phyloP scores from a whole-genome alignment of 2,888 invertebrate genomes.

The Cantharis flavilabris region DNA sequence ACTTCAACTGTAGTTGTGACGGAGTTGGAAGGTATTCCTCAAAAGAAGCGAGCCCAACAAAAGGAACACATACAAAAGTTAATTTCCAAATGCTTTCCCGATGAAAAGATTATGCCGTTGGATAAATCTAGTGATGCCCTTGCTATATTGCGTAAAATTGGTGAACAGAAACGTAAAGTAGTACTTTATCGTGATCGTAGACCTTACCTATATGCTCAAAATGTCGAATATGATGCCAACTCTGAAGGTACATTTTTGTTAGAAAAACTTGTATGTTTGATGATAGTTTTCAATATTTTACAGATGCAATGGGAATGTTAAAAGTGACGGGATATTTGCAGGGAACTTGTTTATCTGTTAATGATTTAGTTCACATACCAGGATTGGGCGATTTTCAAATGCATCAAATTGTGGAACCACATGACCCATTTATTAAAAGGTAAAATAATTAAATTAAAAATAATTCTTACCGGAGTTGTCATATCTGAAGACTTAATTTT shows the following conservation, averaged over 20 bases:
- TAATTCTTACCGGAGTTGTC: neutral
- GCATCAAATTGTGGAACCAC: conserved; percentile 72
- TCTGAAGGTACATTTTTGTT: conserved; percentile 47
- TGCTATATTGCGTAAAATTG: conserved; percentile 73
- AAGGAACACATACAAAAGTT: conserved; percentile 68
- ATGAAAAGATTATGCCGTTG: conserved; percentile 78
- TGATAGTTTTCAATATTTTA: conserved; percentile 4
- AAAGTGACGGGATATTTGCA: conserved; percentile 87
- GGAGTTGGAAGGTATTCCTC: conserved; percentile 73
- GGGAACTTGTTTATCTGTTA: conserved; percentile 82
- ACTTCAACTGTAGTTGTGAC: conserved; percentile 76
- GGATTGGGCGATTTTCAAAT: conserved; percentile 95
- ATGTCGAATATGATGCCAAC: conserved; percentile 67
- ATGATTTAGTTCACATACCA: conserved; percentile 87
- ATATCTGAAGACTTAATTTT: neutral
- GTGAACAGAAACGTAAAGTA: conserved; percentile 78
- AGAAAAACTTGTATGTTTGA: neutral
- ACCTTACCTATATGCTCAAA: conserved; percentile 84
- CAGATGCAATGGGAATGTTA: conserved; percentile 62
- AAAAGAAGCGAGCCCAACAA: conserved; percentile 72
- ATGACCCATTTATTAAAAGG: conserved; percentile 69
- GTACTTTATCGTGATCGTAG: conserved; percentile 78
- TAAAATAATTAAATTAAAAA: no score
- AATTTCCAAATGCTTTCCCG: conserved; percentile 75
- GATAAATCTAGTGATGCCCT: conserved; percentile 78